phyloP scores from a whole-genome alignment of 2,113 vertebrate genomes.

The Lepus europaeus region DNA sequence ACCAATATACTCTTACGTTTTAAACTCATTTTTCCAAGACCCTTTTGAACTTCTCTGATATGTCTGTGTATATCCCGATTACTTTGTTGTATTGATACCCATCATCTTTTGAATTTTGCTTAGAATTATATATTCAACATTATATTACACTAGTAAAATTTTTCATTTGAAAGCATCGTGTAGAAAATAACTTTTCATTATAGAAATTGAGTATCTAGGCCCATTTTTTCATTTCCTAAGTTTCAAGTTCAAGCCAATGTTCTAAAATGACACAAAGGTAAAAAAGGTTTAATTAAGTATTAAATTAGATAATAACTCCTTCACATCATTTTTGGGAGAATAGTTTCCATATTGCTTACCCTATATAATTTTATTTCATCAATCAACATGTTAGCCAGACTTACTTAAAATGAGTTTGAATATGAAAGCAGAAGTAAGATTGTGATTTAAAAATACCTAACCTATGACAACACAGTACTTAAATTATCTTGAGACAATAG shows the following conservation, averaged over 20 bases:
- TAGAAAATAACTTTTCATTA: neutral
- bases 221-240: neutral
- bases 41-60: too few relatives aligned
- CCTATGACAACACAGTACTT: neutral
- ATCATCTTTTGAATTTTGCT: neutral
- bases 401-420: neutral
- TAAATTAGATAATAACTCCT: neutral
- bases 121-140: constrained; percentile 12
- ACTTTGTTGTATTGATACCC: neutral
- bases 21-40: too few relatives aligned
- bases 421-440: neutral
- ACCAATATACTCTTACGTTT: too few relatives aligned
- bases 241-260: neutral
- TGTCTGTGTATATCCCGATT: too few relatives aligned
- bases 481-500: constrained; percentile 17
- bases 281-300: neutral
- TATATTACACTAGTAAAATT: neutral
- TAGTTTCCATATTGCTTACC: neutral
- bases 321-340: neutral
- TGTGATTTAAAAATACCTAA: neutral
- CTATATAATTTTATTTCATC: neutral
- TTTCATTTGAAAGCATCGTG: neutral
- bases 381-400: neutral
- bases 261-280: neutral
- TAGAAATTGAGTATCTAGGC: neutral